A percentile compares a stretch with the other conserved stretches of the same genome.
Evolutionary conservation across 2,888 invertebrate species (phyloP).

Genomic region (Branchellion lobata): DNA sequence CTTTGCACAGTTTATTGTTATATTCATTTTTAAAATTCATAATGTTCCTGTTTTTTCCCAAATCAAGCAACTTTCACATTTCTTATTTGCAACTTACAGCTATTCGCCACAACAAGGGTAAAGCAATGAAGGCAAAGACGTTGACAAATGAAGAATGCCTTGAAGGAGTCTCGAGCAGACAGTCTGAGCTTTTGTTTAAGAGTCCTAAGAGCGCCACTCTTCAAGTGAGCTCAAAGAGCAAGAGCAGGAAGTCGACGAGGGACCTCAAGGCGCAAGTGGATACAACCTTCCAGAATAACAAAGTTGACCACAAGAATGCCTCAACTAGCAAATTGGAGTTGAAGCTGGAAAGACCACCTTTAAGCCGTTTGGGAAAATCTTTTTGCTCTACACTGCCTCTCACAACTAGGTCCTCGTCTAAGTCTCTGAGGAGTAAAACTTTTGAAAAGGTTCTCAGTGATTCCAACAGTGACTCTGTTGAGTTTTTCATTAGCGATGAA

Average conservation of each 20-base stretch:
- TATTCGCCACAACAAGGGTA: slow-evolving; percentile 19
- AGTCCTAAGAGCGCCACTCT: slow-evolving; percentile 8
- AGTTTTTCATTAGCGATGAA: background rate
- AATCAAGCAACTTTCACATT: too few species aligned
- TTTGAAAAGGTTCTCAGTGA: background rate
- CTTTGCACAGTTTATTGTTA: background rate
- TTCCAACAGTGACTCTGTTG: background rate
- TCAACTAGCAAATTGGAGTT: background rate
- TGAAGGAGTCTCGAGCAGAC: background rate
- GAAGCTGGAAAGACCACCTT: too few species aligned
- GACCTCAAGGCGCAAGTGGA: too few species aligned
- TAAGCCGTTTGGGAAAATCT: too few species aligned
- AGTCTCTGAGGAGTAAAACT: background rate
- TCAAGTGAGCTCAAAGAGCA: too few species aligned
- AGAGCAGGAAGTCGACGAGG: background rate
- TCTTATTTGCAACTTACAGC: slow-evolving; percentile 34
- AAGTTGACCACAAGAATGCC: background rate
- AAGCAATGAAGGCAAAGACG: background rate
- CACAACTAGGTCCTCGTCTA: too few species aligned
- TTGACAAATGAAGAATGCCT: background rate
- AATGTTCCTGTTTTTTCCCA: background rate
- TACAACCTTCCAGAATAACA: too few species aligned
- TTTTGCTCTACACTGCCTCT: too few species aligned
- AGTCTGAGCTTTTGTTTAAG: slow-evolving; percentile 7
- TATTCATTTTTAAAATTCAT: background rate